Evolutionary conservation across 2,113 vertebrate genomes (phyloP).

Genomic region (Felis chaus): DNA sequence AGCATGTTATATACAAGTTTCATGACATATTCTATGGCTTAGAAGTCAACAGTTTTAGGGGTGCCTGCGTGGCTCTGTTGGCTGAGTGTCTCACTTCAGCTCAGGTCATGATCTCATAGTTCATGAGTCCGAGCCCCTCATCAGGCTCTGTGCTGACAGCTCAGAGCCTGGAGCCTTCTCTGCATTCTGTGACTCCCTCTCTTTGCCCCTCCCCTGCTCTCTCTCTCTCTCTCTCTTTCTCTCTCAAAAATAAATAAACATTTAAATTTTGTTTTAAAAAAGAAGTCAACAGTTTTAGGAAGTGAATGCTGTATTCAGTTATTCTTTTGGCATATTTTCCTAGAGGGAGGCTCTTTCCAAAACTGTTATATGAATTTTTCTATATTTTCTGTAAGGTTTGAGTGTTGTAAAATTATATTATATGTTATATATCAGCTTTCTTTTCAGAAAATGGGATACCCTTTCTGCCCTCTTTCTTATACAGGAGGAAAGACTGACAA

Average conservation of each 20-base stretch:
- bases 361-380: not conserved
- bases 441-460: constrained; percentile 50
- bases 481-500: not conserved
- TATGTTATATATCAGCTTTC: constrained; percentile 26
- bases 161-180: no score
- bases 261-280: no score
- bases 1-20: not conserved
- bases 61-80: no score
- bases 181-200: no score
- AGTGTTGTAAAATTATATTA: constrained; percentile 32
- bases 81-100: no score
- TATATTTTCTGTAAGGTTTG: constrained; percentile 47
- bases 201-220: no score
- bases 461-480: constrained; percentile 60
- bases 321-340: not conserved
- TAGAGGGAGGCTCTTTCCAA: not conserved
- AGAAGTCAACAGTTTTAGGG: not conserved
- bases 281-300: not conserved
- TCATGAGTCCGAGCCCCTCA: no score
- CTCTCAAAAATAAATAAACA: no score
- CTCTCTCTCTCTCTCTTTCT: no score
- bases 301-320: not conserved
- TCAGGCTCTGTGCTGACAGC: no score
- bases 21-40: not conserved
- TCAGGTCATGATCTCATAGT: no score